Conservation (phyloP, 2,113 vertebrate genomes). For the Megaceryle torquata region DNA sequence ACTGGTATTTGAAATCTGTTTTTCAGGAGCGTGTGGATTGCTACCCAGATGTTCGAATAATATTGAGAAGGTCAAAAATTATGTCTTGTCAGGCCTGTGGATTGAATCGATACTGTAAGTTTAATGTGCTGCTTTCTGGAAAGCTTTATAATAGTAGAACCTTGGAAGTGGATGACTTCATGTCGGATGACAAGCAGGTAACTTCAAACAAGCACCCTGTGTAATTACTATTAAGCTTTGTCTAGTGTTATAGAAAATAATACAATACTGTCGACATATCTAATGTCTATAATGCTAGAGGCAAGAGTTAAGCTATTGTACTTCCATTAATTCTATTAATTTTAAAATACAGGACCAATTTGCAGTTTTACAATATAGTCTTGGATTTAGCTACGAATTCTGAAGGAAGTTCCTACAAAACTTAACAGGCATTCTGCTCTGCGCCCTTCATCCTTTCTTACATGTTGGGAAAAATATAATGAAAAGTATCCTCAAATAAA, state of each 20-base stretch:
- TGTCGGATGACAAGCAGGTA: slow-evolving; percentile 85
- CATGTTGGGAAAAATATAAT: background rate
- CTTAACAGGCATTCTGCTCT: background rate
- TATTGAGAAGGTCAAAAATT: background rate
- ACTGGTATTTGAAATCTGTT: background rate
- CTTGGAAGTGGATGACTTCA: slow-evolving; percentile 81
- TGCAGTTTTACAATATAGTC: background rate
- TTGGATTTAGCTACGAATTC: background rate
- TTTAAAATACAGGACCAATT: background rate
- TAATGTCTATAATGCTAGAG: background rate
- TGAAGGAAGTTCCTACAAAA: background rate
- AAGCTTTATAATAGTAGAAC: slow-evolving; percentile 76
- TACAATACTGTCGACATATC: background rate
- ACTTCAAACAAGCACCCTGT: background rate
- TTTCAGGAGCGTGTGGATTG: slow-evolving; percentile 82
- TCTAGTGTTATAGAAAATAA: background rate
- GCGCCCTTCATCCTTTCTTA: background rate
- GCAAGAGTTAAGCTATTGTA: background rate
- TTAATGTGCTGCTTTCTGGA: slow-evolving; percentile 77
- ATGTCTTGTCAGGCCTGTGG: slow-evolving; percentile 80
- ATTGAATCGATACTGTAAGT: slow-evolving; percentile 70
- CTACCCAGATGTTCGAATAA: slow-evolving; percentile 73
- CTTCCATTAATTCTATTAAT: background rate
- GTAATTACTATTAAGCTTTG: background rate
- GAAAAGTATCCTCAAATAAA: background rate